These are phyloP conservation scores for Heliconius ethilla DNA, from an alignment of 2,888 invertebrate species.

Conservation along the genomic window DNA sequence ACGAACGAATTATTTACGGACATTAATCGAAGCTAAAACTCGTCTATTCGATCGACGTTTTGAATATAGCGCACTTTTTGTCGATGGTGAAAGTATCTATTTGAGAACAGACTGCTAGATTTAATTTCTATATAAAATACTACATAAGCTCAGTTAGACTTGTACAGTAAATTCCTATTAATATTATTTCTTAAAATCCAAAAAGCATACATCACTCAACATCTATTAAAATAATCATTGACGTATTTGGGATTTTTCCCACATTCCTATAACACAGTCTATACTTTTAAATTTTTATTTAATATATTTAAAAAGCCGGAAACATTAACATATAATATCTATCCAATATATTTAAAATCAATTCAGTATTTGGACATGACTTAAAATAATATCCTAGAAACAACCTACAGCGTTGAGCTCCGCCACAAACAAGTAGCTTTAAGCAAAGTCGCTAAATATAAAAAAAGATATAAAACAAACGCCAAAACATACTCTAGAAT, in stretches of 20 bases:
- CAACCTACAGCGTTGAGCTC: background rate
- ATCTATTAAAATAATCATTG: background rate
- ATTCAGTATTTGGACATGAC: background rate
- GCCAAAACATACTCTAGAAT: background rate
- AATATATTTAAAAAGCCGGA: background rate
- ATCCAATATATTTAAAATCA: background rate
- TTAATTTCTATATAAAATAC: background rate
- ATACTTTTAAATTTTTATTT: background rate
- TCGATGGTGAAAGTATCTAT: constrained; percentile 17
- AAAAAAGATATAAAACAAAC: background rate
- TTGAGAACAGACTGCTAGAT: background rate
- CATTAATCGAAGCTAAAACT: background rate
- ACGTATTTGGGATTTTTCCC: background rate
- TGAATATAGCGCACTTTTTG: constrained; percentile 12
- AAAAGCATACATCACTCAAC: background rate
- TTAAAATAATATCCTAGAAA: too few relatives aligned
- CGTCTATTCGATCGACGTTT: background rate
- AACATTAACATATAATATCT: background rate
- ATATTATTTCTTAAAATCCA: background rate
- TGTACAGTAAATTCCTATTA: background rate
- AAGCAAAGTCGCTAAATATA: background rate
- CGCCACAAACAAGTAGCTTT: background rate
- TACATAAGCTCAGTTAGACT: background rate
- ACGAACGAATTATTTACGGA: background rate
- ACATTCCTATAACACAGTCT: background rate